Evolutionary conservation across 1,140 invertebrate species (phyloP), one percentile per base, ranked within the genome.

Genomic region (Wasmannia auropunctata): DNA sequence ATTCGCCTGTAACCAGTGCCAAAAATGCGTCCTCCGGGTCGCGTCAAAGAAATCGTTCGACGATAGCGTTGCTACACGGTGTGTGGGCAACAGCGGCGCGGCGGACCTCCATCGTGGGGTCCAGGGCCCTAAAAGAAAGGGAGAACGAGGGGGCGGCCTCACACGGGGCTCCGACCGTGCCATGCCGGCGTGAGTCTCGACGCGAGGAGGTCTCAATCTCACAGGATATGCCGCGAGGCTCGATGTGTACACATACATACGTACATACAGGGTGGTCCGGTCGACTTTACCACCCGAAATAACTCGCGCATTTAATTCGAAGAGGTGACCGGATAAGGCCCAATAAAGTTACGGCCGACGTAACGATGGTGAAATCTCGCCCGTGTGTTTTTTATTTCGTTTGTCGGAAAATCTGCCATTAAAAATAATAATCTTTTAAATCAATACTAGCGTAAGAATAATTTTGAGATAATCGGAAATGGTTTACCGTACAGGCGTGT

Each of bases 181-280:
- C 81, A 77, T 79, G 75, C 84, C 91, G 92, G 87, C 90, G 91
- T 92, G 92, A 93, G 89, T 93, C 91, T 88, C 91, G 89, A 91
- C 93, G 89, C 92, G 91, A 92, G 90, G 91, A 90, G 91, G 92
- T 93, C 92, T 93, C 93, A 93, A 92, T 92, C 91, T 92, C 90
- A 92, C 85, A 86, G 87, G 85, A 88, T 88, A 87, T 79, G 77
- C 88, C 76, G 88, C 80, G 58, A 86, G 86, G 86, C 28, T 19
- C 54, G 88, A 69, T 79, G 72, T 85, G 81, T 83, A 88, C 76
- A 74, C 75, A 65, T 67, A 84, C 79, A 81, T 84, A 86, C 80
- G 72, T 28, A 76, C 37, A 40, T 65, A 77, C 74, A 63, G 43
- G 60, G 62, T 76, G 43, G 49, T 63, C 58, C n/a, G 28, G 51